phyloP scores from a whole-genome alignment of 2,888 invertebrate species.

The Ophion obscuratus region DNA sequence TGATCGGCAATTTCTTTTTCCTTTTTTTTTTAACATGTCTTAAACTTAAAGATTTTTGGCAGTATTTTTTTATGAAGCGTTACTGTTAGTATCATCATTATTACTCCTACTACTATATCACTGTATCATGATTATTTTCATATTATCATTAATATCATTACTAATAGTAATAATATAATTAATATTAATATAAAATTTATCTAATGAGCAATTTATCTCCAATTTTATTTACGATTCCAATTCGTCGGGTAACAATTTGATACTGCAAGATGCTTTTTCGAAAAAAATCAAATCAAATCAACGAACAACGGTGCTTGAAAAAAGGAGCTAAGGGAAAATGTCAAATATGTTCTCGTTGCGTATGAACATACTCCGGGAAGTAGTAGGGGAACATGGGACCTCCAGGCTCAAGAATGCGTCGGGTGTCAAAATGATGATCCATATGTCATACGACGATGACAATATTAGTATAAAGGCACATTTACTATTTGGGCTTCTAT shows the following conservation, averaged over 20 bases:
- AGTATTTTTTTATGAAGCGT: not conserved
- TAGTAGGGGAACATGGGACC: not conserved
- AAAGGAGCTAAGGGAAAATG: not conserved
- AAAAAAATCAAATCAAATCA: not conserved
- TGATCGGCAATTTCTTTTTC: not conserved
- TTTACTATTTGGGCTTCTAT: conserved; percentile 19
- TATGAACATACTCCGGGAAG: not conserved
- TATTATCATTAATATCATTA: no score
- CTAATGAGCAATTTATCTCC: no score
- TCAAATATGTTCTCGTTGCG: not conserved
- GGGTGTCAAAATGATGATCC: conserved; percentile 6
- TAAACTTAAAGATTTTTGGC: not conserved
- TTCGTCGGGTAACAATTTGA: not conserved
- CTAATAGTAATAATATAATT: not conserved
- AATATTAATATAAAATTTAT: not conserved
- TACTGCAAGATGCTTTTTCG: not conserved
- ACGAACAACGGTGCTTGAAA: not conserved
- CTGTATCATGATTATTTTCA: not conserved
- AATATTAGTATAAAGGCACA: conserved; percentile 42
- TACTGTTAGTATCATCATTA: not conserved
- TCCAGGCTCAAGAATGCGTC: not conserved
- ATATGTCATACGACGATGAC: conserved; percentile 42
- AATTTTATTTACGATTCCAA: no score
- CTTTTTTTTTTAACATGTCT: not conserved
- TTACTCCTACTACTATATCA: not conserved